Conservation (phyloP, 2,888 invertebrate genomes). For the Tryphoninae sp. region DNA sequence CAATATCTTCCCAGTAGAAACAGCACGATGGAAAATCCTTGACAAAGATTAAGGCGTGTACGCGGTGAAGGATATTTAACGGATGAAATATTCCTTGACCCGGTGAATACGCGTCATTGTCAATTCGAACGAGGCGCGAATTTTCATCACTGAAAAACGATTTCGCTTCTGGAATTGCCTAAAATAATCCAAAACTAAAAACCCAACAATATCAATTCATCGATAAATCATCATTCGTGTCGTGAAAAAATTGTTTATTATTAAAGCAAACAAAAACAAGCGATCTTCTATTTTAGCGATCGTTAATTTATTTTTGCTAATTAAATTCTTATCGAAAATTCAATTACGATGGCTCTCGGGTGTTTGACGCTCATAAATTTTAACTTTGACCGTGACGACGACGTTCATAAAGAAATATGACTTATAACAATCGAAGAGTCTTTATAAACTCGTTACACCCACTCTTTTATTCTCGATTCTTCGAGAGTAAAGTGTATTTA, state of each 20-base stretch:
- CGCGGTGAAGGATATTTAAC: conserved; percentile 19
- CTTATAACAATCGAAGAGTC: background rate
- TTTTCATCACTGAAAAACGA: conserved; percentile 2
- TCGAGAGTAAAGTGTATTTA: background rate
- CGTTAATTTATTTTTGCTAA: no score
- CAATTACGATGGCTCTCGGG: background rate
- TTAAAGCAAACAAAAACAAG: no score
- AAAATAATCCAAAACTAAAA: no score
- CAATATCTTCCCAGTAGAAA: background rate
- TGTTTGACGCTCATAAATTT: background rate
- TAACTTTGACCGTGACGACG: background rate
- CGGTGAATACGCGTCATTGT: conserved; percentile 30
- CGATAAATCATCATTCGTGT: no score
- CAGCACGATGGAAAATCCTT: conserved; percentile 4
- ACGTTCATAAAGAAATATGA: background rate
- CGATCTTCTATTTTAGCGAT: no score
- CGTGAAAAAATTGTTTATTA: no score
- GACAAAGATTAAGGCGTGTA: conserved; percentile 2
- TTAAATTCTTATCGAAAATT: background rate
- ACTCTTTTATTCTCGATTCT: background rate
- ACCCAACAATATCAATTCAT: no score
- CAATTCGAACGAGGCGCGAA: conserved; percentile 18
- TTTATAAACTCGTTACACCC: background rate
- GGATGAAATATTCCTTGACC: conserved; percentile 35
- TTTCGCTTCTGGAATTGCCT: background rate